A percentile compares a stretch with the other conserved stretches of the same genome.
phyloP scores from a whole-genome alignment of 2,113 vertebrate genomes.

The Gambusia holbrooki region DNA sequence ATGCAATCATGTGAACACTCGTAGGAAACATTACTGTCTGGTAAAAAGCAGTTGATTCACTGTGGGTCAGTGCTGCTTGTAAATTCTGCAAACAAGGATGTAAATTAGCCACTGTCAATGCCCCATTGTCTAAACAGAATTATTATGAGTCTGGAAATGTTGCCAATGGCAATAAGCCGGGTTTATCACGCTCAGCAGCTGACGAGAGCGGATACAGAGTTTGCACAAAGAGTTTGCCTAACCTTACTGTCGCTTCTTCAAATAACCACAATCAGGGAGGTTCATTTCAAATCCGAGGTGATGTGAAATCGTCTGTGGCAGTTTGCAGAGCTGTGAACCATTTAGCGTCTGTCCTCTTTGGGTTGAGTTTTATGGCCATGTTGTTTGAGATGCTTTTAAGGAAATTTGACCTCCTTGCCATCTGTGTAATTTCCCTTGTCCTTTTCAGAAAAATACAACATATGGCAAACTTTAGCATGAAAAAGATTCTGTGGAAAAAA shows the following conservation, averaged over 20 bases:
- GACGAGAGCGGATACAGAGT: slow-evolving; percentile 38
- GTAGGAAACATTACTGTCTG: slow-evolving; percentile 5
- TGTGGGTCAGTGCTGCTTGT: slow-evolving; percentile 41
- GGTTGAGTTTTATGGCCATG: slow-evolving; percentile 16
- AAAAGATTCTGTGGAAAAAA: background rate
- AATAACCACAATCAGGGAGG: slow-evolving; percentile 20
- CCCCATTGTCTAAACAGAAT: slow-evolving; percentile 65
- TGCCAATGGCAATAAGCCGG: slow-evolving; percentile 44
- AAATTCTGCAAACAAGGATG: slow-evolving; percentile 55
- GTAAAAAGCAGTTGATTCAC: slow-evolving; percentile 4
- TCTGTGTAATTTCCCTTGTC: slow-evolving; percentile 11
- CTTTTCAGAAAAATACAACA: background rate
- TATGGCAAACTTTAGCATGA: background rate
- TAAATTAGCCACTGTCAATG: slow-evolving; percentile 38
- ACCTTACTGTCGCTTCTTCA: slow-evolving; percentile 33
- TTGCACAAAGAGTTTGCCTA: slow-evolving; percentile 44
- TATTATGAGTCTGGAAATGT: slow-evolving; percentile 45
- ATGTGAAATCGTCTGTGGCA: background rate
- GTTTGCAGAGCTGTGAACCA: slow-evolving; percentile 2
- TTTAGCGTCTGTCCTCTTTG: slow-evolving; percentile 20
- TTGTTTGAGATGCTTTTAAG: background rate
- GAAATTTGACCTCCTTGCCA: slow-evolving; percentile 4
- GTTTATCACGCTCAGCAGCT: slow-evolving; percentile 61
- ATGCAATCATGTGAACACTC: background rate
- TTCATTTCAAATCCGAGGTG: slow-evolving; percentile 20